Percentiles rank a stretch among this genome's conserved stretches.
Conservation (phyloP, 1,140 invertebrate species). For the Cyphomyrmex costatus region DNA sequence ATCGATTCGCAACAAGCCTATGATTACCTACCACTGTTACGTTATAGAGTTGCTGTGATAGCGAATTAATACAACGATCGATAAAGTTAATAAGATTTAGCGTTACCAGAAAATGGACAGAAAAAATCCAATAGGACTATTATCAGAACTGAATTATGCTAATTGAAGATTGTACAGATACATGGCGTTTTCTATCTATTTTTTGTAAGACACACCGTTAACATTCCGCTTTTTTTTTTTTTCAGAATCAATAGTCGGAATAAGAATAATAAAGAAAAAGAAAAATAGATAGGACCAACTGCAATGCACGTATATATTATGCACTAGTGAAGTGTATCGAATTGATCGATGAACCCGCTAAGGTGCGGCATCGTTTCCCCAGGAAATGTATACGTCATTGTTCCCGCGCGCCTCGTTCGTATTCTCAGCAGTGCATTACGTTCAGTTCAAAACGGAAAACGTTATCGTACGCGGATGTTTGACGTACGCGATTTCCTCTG, state of each 20-base stretch:
- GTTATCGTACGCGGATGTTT: slow-evolving; percentile 43
- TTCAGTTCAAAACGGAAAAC: slow-evolving; percentile 60
- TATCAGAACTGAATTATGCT: not conserved
- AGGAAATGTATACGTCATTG: slow-evolving; percentile 53
- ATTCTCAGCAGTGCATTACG: slow-evolving; percentile 57
- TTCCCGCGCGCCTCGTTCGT: slow-evolving; percentile 24
- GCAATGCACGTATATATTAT: slow-evolving; percentile 42
- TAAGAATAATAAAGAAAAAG: not conserved
- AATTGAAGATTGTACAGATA: slow-evolving; percentile 12
- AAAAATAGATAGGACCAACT: slow-evolving; percentile 37
- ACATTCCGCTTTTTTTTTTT: slow-evolving; percentile 3
- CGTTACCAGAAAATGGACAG: not conserved
- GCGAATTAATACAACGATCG: not conserved
- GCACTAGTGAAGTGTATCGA: slow-evolving; percentile 28
- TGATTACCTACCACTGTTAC: not conserved
- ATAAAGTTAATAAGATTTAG: not conserved
- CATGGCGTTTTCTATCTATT: not conserved
- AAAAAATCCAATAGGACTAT: not conserved
- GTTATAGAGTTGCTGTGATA: not conserved
- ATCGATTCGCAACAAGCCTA: slow-evolving; percentile 2
- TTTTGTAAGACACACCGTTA: not conserved
- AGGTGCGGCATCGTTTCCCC: slow-evolving; percentile 29
- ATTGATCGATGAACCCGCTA: slow-evolving; percentile 54
- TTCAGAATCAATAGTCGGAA: slow-evolving; percentile 2
- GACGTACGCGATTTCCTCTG: slow-evolving; percentile 24